Evolutionary conservation across 2,797 vertebrate species (phyloP).

Genomic region (Coranthus polyacanthus): DNA sequence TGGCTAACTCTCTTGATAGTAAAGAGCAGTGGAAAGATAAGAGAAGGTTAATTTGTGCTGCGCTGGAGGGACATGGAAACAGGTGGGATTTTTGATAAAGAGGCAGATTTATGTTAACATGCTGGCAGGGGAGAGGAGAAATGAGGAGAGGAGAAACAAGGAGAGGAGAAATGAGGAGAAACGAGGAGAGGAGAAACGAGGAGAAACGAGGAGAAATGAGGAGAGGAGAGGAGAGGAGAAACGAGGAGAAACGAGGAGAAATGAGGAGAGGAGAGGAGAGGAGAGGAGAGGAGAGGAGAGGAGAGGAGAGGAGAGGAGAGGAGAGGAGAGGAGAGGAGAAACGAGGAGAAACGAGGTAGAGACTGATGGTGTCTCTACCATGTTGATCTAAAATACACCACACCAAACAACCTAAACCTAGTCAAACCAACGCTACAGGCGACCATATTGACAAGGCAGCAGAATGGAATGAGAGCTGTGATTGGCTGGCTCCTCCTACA

Average conservation of each 20-base stretch:
- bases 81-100: conserved; percentile 52
- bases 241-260: too few species aligned
- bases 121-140: neutral
- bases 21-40: conserved; percentile 57
- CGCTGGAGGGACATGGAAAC: conserved; percentile 36
- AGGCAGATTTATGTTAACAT: conserved; percentile 14
- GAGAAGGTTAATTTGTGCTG: conserved; percentile 42
- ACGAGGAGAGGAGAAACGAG: too few species aligned
- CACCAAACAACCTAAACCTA: conserved; percentile 10
- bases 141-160: neutral
- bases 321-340: too few species aligned
- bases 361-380: too few species aligned
- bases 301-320: too few species aligned
- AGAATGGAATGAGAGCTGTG: too few species aligned
- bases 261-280: too few species aligned
- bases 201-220: neutral
- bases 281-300: too few species aligned
- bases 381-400: conserved; percentile 14
- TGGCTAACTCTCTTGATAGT: conserved; percentile 26
- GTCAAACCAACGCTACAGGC: conserved; percentile 27
- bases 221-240: too few species aligned
- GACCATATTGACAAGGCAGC: neutral
- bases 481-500: conserved; percentile 56
- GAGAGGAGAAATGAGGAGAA: too few species aligned
- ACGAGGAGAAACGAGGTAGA: too few species aligned